phyloP scores from a whole-genome alignment of 92 coral and sea anemone genomes.

The Heteractis magnifica region DNA sequence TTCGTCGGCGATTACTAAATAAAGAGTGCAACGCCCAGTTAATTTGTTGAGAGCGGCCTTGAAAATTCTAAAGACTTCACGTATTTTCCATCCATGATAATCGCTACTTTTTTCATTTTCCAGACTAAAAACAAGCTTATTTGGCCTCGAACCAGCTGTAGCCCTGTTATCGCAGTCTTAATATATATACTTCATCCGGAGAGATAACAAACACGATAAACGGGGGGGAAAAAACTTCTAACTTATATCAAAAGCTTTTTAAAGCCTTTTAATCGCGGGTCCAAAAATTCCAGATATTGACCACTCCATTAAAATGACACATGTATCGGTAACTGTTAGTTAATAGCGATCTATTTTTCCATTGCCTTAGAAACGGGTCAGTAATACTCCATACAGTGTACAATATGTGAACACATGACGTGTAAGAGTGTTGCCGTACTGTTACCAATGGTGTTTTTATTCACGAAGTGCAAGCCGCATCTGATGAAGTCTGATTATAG shows the following conservation, averaged over 20 bases:
- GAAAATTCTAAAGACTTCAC: too few relatives aligned
- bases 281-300: not conserved
- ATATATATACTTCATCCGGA: not conserved
- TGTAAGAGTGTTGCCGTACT: too few relatives aligned
- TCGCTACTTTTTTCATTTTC: too few relatives aligned
- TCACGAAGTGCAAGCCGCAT: not conserved
- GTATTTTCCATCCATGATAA: too few relatives aligned
- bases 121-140: too few relatives aligned
- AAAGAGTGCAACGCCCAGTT: not conserved
- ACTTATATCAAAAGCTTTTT: not conserved
- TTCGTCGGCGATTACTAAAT: not conserved
- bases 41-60: too few relatives aligned
- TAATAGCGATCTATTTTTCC: not conserved
- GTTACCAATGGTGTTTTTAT: too few relatives aligned
- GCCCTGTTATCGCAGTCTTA: not conserved
- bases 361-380: not conserved
- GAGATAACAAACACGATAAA: not conserved
- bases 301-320: not conserved
- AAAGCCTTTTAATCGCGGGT: not conserved
- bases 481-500: not conserved
- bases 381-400: not conserved
- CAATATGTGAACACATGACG: not conserved
- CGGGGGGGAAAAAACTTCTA: not conserved
- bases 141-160: not conserved
- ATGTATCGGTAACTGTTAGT: not conserved